Evolutionary conservation across 1,140 invertebrate species (phyloP).

Genomic region (Lordiphosa collinella): DNA sequence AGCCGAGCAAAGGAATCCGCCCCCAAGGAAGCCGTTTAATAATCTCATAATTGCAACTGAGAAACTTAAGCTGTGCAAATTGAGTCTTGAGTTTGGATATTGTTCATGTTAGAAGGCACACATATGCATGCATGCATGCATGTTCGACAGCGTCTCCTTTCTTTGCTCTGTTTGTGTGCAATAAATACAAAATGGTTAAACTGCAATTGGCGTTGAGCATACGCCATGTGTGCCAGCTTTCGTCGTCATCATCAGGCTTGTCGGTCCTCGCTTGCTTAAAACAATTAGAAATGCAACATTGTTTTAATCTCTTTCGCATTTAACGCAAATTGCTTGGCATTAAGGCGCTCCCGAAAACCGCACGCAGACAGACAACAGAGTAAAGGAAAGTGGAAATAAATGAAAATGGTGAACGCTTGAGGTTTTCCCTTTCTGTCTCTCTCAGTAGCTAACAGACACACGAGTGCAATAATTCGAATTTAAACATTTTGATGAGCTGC

Average conservation of each 20-base stretch:
- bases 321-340: conserved; percentile 74
- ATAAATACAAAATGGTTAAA: conserved; percentile 74
- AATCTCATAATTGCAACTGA: conserved; percentile 59
- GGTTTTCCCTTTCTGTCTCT: conserved; percentile 28
- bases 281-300: conserved; percentile 78
- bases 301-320: conserved; percentile 77
- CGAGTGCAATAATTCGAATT: conserved; percentile 67
- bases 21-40: conserved; percentile 22
- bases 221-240: conserved; percentile 44
- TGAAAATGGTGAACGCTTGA: conserved; percentile 22
- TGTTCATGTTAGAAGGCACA: background rate
- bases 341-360: conserved; percentile 58
- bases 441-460: too few species aligned
- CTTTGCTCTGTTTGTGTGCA: background rate
- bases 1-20: too few species aligned
- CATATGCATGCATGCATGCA: conserved; percentile 10
- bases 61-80: conserved; percentile 52
- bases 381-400: conserved; percentile 20
- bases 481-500: conserved; percentile 54
- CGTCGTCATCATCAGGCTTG: conserved; percentile 9
- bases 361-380: conserved; percentile 30
- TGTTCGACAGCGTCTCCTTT: background rate
- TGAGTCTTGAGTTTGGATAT: conserved; percentile 21
- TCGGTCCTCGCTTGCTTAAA: conserved; percentile 60
- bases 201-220: conserved; percentile 52